Conservation (phyloP, 2,113 vertebrate species). For the Halcyon malimbica region DNA sequence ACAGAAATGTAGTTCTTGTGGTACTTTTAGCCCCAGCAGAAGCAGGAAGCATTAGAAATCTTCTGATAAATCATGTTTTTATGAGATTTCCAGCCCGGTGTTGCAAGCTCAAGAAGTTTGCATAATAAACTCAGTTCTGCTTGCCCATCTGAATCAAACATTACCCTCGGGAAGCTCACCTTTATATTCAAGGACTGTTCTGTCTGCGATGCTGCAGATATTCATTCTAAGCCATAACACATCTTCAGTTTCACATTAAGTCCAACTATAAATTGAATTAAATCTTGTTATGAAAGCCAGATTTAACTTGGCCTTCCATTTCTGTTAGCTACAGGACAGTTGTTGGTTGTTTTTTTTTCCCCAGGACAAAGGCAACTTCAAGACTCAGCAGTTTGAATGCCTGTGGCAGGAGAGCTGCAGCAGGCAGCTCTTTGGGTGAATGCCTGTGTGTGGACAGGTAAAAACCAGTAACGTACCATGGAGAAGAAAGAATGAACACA, state of each 20-base stretch:
- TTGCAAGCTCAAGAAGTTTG: constrained; percentile 1
- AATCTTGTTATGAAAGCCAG: constrained; percentile 9
- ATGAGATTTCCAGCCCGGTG: constrained; percentile 28
- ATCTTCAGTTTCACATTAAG: constrained; percentile 19
- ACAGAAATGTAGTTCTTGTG: constrained; percentile 67
- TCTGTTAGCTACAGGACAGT: neutral
- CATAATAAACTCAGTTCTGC: constrained; percentile 11
- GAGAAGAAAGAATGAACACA: neutral
- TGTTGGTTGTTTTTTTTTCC: neutral
- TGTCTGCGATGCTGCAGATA: neutral
- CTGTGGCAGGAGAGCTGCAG: neutral
- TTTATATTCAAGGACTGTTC: neutral
- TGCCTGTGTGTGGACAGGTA: neutral
- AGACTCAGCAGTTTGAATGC: neutral
- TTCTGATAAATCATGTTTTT: constrained; percentile 62
- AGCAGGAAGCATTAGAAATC: constrained; percentile 66
- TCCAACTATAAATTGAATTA: constrained; percentile 7
- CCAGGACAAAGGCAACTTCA: neutral
- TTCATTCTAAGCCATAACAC: constrained; percentile 3
- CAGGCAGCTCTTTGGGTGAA: neutral
- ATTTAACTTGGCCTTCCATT: constrained; percentile 24
- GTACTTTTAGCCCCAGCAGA: constrained; percentile 53
- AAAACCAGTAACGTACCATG: neutral
- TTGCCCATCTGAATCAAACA: constrained; percentile 11
- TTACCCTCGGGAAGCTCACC: neutral